Evolutionary conservation across 2,888 invertebrate genomes (phyloP).

Genomic region (Sphaeridia pumilis): DNA sequence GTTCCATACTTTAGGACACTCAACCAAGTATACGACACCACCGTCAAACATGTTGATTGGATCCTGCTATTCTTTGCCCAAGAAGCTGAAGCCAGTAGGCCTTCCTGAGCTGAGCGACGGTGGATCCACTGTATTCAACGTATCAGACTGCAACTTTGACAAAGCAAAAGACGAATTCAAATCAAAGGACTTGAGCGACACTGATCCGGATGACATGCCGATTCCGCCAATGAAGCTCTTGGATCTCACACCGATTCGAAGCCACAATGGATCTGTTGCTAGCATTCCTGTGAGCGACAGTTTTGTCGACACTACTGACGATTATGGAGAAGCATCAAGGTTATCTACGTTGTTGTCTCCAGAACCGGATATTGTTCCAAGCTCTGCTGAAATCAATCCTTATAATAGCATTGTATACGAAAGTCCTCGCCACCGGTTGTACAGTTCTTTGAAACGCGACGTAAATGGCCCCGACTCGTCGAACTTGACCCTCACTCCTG

Average conservation of each 20-base stretch:
- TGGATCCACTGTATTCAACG: slow-evolving; percentile 32
- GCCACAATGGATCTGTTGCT: slow-evolving; percentile 19
- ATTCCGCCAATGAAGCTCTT: slow-evolving; percentile 36
- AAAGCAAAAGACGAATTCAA: slow-evolving; percentile 2
- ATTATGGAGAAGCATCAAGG: not conserved
- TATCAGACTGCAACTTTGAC: slow-evolving; percentile 16
- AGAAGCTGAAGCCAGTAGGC: not conserved
- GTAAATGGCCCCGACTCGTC: not conserved
- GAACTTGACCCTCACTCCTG: not conserved
- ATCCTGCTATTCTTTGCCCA: not conserved
- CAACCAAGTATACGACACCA: not conserved
- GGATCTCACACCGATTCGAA: slow-evolving; percentile 32
- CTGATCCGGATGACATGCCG: slow-evolving; percentile 30
- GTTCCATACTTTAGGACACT: not conserved
- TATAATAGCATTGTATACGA: not conserved
- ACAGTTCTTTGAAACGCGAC: not conserved
- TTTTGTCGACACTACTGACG: not conserved
- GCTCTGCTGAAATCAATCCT: not conserved
- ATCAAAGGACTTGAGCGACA: slow-evolving; percentile 27
- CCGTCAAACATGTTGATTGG: not conserved
- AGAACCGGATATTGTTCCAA: not conserved
- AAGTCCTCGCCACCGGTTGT: not conserved
- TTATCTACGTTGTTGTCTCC: not conserved
- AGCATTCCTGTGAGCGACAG: slow-evolving; percentile 10
- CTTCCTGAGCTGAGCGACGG: slow-evolving; percentile 32